Conservation (phyloP, 2,797 vertebrate species). For the Ctenosaura bakeri region DNA sequence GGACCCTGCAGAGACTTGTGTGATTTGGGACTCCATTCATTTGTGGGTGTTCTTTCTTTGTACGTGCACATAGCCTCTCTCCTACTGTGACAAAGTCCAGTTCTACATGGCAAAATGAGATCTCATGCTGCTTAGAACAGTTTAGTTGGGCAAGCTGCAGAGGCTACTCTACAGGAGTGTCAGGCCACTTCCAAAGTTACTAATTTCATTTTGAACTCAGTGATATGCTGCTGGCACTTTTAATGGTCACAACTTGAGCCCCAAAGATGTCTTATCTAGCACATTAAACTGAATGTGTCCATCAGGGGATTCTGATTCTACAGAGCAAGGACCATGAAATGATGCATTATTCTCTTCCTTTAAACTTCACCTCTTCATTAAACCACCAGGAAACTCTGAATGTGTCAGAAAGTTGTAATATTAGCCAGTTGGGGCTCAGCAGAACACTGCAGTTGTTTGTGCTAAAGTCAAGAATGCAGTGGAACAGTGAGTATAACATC, state of each 20-base stretch:
- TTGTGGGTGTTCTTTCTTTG: conserved; percentile 49
- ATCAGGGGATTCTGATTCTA: neutral
- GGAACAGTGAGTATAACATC: neutral
- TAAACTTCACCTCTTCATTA: neutral
- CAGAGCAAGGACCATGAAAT: conserved; percentile 28
- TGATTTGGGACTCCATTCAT: conserved; percentile 64
- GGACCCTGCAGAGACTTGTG: conserved; percentile 67
- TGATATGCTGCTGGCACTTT: neutral
- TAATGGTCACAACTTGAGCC: conserved; percentile 36
- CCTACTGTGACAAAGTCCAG: conserved; percentile 65
- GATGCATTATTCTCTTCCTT: neutral
- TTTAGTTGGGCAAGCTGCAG: conserved; percentile 66
- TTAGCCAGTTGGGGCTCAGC: neutral
- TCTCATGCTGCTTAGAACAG: conserved; percentile 63
- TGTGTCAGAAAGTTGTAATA: neutral
- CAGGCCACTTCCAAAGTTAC: conserved; percentile 51
- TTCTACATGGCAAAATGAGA: conserved; percentile 62
- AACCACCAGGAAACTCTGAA: neutral
- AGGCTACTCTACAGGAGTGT: conserved; percentile 64
- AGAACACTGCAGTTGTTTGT: neutral
- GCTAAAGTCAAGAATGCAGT: neutral
- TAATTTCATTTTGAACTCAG: conserved; percentile 65
- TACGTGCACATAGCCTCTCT: conserved; percentile 40
- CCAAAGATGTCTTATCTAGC: conserved; percentile 13
- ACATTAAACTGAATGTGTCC: conserved; percentile 15